Evolutionary conservation across 2,113 vertebrate genomes (phyloP), one percentile per base, ranked within the genome.

Genomic region (Physeter macrocephalus): DNA sequence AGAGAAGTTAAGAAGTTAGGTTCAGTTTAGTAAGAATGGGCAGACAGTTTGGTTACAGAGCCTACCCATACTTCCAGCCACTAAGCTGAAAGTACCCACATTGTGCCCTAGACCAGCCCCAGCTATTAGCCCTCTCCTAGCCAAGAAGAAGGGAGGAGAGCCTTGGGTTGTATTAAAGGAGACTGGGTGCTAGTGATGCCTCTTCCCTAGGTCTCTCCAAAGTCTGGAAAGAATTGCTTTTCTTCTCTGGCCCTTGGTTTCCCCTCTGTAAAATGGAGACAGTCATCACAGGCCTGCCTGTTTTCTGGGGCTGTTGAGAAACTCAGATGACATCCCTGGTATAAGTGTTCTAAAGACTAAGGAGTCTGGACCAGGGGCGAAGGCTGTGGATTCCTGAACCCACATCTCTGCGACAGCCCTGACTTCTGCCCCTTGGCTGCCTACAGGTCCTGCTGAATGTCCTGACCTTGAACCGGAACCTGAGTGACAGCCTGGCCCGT

Each of bases 371-470:
- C 52, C 12, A 87, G 61, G 31, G 20, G 12, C 57, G 17, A 90
- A 57, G 52, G 46, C 80, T 66, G 10, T 31, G 66, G 66, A 87
- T 25, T 66, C 39, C 49, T 85, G 64, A 95, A 52, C 27, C 31
- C 34, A 41, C 34, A 75, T 27, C 43, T 67, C 20, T 86, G 20
- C 52, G 62, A 46, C 27, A 72, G 27, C 62, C 41, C 74, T 97
- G 72, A 95, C 20, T 94, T 94, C 66, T 92, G 64, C 66, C 46
- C 61, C n/a, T 84, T 85, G 92, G 8, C n/a, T 88, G 57, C 54
- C 92, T 86, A n/a, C 98, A 99, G 99, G 99, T 99, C 98, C 98
- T 99, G 98, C 98, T 99, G 95, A 99, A 99, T 89, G 99, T 99
- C 96, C 98, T 99, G 97, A 99, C 99, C 0, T 98, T 99, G 31